Conservation (phyloP, 2,113 vertebrate genomes). For the Progne subis region DNA sequence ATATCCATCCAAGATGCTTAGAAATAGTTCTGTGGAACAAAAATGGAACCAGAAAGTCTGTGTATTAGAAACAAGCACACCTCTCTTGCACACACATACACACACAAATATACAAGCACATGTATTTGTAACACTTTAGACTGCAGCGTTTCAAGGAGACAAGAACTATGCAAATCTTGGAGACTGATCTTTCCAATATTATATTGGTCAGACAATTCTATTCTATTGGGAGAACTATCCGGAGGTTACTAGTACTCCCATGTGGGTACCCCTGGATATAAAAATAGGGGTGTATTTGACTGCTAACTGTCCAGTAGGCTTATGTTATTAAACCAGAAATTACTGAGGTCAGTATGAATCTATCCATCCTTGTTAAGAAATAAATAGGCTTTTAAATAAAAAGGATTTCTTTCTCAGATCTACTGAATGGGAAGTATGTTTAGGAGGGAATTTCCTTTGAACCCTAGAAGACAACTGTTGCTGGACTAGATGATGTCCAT, state of each 20-base stretch:
- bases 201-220: neutral
- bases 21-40: neutral
- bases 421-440: fast-evolving
- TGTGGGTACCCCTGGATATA: neutral
- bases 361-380: neutral
- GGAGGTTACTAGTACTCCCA: neutral
- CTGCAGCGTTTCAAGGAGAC: neutral
- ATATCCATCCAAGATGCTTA: neutral
- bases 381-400: neutral
- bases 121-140: neutral
- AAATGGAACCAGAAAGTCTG: neutral
- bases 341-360: neutral
- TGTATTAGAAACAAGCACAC: neutral
- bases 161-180: neutral
- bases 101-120: neutral
- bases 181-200: neutral
- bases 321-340: neutral
- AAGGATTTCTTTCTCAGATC: neutral
- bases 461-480: neutral
- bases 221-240: neutral
- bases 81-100: neutral
- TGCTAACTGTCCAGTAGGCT: neutral
- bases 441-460: neutral
- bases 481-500: neutral
- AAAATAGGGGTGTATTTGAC: neutral